Evolutionary conservation across 2,888 invertebrate genomes (phyloP).

Genomic region (Scaptomyza flava): DNA sequence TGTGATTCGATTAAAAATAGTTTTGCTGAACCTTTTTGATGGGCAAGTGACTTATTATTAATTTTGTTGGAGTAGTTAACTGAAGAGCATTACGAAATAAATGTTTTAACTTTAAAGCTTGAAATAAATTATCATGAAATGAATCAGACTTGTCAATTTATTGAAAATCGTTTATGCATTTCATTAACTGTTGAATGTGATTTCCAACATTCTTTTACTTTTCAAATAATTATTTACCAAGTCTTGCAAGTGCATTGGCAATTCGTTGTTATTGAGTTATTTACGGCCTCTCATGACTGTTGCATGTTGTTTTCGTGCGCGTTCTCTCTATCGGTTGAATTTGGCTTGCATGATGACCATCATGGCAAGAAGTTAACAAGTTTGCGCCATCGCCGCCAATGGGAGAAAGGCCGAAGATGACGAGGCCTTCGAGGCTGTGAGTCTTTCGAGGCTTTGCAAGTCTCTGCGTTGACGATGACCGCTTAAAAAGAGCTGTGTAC

Average conservation of each 20-base stretch:
- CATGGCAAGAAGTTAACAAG: slow-evolving; percentile 78
- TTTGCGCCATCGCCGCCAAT: slow-evolving; percentile 74
- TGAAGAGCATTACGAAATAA: too few relatives aligned
- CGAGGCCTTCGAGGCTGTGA: slow-evolving; percentile 49
- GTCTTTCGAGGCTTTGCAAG: slow-evolving; percentile 28
- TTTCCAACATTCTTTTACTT: too few relatives aligned
- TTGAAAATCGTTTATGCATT: too few relatives aligned
- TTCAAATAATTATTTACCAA: neutral
- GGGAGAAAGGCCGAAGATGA: slow-evolving; percentile 73
- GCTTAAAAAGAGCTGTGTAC: slow-evolving; percentile 71
- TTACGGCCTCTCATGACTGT: slow-evolving; percentile 13
- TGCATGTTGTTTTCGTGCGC: slow-evolving; percentile 57
- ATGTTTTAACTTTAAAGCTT: too few relatives aligned
- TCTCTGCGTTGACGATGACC: slow-evolving; percentile 57
- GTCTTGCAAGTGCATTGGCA: slow-evolving; percentile 36
- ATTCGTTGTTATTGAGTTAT: slow-evolving; percentile 24
- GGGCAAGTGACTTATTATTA: too few relatives aligned
- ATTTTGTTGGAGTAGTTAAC: too few relatives aligned
- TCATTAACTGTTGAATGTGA: too few relatives aligned
- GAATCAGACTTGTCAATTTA: too few relatives aligned
- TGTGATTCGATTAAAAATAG: too few relatives aligned
- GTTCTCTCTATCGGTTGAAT: slow-evolving; percentile 46
- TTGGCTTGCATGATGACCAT: slow-evolving; percentile 76
- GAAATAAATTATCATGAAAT: too few relatives aligned
- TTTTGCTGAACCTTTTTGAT: too few relatives aligned